These are phyloP conservation scores for Pelagia noctiluca DNA, from an alignment of 30 jellyfish, hydroid and myxozoan genomes.

Conservation along the genomic window DNA sequence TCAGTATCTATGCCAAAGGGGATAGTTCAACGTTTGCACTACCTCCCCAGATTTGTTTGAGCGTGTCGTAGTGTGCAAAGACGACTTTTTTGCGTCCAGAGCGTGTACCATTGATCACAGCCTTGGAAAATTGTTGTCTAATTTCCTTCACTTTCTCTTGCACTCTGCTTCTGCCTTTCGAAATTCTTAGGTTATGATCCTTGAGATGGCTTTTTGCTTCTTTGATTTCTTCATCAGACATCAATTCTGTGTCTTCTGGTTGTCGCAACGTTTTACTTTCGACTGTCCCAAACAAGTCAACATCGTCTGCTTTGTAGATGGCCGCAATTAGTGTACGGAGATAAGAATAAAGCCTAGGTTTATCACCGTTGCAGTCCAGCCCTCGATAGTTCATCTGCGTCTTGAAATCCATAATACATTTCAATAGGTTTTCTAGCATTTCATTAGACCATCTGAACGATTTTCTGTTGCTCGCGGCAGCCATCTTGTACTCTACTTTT, in stretches of 20 bases:
- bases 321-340: background rate
- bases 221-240: slow-evolving; percentile 3
- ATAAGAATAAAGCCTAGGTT: background rate
- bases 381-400: slow-evolving; percentile 10
- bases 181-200: background rate
- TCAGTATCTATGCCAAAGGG: background rate
- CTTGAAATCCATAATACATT: slow-evolving; percentile 4
- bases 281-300: slow-evolving; percentile 3
- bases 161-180: slow-evolving; percentile 24
- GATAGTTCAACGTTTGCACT: slow-evolving; percentile 8
- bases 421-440: background rate
- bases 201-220: background rate
- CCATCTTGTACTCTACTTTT: no score
- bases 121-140: slow-evolving; percentile 36
- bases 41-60: slow-evolving; percentile 38
- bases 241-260: background rate
- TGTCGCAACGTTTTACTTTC: background rate
- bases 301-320: background rate
- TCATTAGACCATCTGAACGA: no score
- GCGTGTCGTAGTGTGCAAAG: slow-evolving; percentile 34
- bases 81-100: slow-evolving; percentile 42
- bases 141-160: slow-evolving; percentile 25
- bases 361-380: slow-evolving; percentile 25
- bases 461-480: no score
- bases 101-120: slow-evolving; percentile 33